Conservation (phyloP, 92 coral and sea anemone species). For the Porites divaricata region DNA sequence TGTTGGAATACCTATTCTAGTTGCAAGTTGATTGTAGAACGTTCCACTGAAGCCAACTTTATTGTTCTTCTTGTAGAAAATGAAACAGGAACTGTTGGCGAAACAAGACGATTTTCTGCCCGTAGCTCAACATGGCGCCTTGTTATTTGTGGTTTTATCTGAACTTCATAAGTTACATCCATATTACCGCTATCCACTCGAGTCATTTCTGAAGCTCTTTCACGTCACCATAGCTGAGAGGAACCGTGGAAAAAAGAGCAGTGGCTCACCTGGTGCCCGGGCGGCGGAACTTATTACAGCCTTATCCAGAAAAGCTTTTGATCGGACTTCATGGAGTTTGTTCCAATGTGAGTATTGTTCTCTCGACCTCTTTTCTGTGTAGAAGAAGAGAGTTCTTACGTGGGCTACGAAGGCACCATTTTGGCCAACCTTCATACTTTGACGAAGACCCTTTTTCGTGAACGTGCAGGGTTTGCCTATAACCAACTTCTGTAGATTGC, state of each 20-base stretch:
- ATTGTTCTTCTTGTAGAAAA: conserved; percentile 40
- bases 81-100: conserved; percentile 67
- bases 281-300: conserved; percentile 95
- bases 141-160: conserved; percentile 72
- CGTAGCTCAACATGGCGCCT: conserved; percentile 93
- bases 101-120: conserved; percentile 84
- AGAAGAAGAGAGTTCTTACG: no score
- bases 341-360: conserved; percentile 68
- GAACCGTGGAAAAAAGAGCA: conserved; percentile 78
- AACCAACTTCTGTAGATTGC: no score
- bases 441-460: no score
- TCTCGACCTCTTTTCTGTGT: neutral
- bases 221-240: conserved; percentile 80
- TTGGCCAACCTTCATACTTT: no score
- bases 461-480: no score
- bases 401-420: no score
- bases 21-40: neutral
- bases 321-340: conserved; percentile 78
- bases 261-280: conserved; percentile 95
- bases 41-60: neutral
- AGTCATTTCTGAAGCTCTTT: conserved; percentile 72
- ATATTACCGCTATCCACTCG: conserved; percentile 77
- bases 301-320: conserved; percentile 74
- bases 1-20: no score
- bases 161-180: conserved; percentile 77